A percentile compares a stretch with the other conserved stretches of the same genome.
Evolutionary conservation across 2,888 invertebrate species (phyloP).

Genomic region (Steinernema hermaphroditum): DNA sequence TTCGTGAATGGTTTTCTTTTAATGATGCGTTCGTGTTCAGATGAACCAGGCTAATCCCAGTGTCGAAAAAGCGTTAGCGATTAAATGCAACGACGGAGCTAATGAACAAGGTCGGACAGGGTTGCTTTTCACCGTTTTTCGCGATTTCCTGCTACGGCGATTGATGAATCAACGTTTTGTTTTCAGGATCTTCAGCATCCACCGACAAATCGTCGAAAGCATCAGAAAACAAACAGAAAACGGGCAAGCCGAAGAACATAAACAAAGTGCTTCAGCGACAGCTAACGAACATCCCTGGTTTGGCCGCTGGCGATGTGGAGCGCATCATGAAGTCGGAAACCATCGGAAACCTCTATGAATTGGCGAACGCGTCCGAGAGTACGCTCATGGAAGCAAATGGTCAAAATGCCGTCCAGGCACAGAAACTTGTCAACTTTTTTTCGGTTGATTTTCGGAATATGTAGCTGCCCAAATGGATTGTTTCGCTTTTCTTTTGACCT

Average conservation of each 20-base stretch:
- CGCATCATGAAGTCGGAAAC: neutral
- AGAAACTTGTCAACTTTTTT: neutral
- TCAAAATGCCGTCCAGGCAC: neutral
- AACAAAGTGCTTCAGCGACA: neutral
- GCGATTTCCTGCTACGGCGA: too few species aligned
- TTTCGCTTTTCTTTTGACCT: too few species aligned
- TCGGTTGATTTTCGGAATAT: neutral
- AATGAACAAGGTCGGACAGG: neutral
- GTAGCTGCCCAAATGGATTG: too few species aligned
- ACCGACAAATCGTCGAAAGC: neutral
- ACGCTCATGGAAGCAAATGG: neutral
- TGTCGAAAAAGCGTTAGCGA: conserved; percentile 9
- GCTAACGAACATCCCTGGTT: neutral
- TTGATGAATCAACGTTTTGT: neutral
- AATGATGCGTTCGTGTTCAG: neutral
- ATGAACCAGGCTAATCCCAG: conserved; percentile 7
- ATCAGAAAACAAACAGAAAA: neutral
- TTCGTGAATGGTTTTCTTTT: neutral
- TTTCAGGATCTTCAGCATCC: neutral
- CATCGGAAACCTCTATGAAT: neutral
- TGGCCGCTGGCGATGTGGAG: neutral
- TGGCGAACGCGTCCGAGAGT: neutral
- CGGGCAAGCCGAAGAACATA: neutral
- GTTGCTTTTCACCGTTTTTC: too few species aligned
- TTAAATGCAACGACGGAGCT: neutral